Conservation (phyloP, 1,140 invertebrate genomes). For the Apis dorsata region DNA sequence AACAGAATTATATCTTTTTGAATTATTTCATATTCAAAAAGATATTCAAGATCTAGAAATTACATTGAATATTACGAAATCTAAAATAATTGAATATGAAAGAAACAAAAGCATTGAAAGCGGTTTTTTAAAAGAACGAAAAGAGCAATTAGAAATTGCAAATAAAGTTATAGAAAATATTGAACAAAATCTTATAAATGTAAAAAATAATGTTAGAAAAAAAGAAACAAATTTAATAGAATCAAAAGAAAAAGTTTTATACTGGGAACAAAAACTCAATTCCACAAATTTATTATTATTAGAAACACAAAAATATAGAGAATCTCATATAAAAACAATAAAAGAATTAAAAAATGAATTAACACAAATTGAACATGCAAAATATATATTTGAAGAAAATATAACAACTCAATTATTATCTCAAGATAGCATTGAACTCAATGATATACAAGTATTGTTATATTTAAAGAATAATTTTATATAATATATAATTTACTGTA, state of each 20-base stretch:
- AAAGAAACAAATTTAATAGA: constrained; percentile 93
- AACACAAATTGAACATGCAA: constrained; percentile 86
- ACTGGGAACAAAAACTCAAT: constrained; percentile 95
- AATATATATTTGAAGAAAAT: constrained; percentile 88
- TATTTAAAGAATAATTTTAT: constrained; percentile 7
- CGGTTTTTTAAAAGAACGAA: not conserved
- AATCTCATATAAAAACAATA: constrained; percentile 91
- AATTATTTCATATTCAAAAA: constrained; percentile 2
- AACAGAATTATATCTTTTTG: not conserved
- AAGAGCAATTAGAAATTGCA: not conserved
- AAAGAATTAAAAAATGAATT: constrained; percentile 89
- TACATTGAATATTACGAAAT: not conserved
- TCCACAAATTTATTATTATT: constrained; percentile 91
- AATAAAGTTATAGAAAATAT: constrained; percentile 85
- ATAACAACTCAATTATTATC: constrained; percentile 89
- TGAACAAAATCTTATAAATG: constrained; percentile 92
- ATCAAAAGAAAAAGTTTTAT: constrained; percentile 92
- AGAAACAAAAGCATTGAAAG: constrained; percentile 85
- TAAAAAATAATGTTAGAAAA: constrained; percentile 92
- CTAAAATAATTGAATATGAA: constrained; percentile 79
- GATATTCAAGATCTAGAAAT: not conserved
- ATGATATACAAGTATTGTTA: constrained; percentile 88
- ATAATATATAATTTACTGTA: not conserved
- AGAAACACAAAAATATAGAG: constrained; percentile 90
- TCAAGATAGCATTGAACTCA: constrained; percentile 90